Percentiles rank a stretch among this genome's conserved stretches.
phyloP scores from a whole-genome alignment of 2,797 vertebrate genomes.

The Chelon labrosus region DNA sequence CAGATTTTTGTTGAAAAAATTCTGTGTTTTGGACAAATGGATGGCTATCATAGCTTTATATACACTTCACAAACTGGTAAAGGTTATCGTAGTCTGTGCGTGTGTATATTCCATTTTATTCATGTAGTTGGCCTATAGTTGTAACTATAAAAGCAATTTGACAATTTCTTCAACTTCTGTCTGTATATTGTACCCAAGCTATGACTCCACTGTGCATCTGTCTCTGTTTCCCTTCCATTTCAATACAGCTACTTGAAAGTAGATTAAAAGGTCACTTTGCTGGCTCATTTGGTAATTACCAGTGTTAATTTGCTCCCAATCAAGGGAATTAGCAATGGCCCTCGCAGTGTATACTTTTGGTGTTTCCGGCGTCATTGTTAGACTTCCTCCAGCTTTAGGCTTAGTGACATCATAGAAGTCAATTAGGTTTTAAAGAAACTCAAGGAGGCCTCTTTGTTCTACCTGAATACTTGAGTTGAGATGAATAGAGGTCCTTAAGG shows the following conservation, averaged over 20 bases:
- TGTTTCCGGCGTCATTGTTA: conserved; percentile 70
- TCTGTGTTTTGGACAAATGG: background rate
- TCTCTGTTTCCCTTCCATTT: conserved; percentile 19
- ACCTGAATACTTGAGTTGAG: conserved; percentile 55
- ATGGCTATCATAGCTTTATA: background rate
- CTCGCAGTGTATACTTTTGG: conserved; percentile 66
- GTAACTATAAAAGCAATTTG: background rate
- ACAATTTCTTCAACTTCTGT: background rate
- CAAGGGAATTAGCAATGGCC: conserved; percentile 81
- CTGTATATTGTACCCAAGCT: conserved; percentile 1
- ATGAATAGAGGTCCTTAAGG: conserved; percentile 52
- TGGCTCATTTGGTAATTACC: conserved; percentile 82
- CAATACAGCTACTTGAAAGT: conserved; percentile 21
- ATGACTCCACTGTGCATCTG: conserved; percentile 2
- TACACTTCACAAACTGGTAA: background rate
- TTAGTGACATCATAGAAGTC: conserved; percentile 83
- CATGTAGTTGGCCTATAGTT: background rate
- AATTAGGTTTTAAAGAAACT: conserved; percentile 77
- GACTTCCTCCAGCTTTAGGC: conserved; percentile 62
- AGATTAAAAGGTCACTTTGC: conserved; percentile 84
- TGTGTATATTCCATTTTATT: background rate
- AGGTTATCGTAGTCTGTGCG: no score
- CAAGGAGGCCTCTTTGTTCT: conserved; percentile 72
- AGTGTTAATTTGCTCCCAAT: conserved; percentile 85
- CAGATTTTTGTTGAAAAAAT: background rate